Evolutionary conservation across 2,113 vertebrate species (phyloP).

Genomic region (Brachypodius melanocephalos): DNA sequence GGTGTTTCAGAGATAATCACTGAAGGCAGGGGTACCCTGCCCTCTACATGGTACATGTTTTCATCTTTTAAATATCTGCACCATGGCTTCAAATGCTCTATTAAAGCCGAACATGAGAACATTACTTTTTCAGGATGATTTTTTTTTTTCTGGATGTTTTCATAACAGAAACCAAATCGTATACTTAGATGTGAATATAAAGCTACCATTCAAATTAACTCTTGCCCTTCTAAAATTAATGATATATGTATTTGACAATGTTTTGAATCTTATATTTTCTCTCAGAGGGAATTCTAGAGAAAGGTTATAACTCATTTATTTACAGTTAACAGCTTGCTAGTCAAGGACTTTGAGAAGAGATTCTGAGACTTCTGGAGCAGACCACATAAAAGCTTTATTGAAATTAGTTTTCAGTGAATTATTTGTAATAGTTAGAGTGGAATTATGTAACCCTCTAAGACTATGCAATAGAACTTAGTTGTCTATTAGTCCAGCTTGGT

Average conservation of each 20-base stretch:
- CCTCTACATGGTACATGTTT: not conserved
- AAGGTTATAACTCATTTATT: not conserved
- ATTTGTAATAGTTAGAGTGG: not conserved
- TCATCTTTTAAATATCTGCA: not conserved
- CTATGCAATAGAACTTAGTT: not conserved
- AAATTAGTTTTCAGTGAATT: not conserved
- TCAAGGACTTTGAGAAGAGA: not conserved
- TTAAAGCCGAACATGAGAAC: not conserved
- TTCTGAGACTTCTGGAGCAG: not conserved
- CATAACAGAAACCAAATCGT: not conserved
- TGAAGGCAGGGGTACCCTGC: not conserved
- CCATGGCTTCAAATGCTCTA: not conserved
- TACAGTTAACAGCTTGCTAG: not conserved
- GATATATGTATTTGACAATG: not conserved
- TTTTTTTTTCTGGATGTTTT: not conserved
- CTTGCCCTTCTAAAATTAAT: not conserved
- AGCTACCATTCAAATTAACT: not conserved
- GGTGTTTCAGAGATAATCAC: not conserved
- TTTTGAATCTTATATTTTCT: not conserved
- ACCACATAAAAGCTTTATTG: not conserved
- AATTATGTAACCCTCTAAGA: not conserved
- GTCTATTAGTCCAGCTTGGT: not conserved
- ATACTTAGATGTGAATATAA: not conserved
- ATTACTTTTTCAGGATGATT: not conserved
- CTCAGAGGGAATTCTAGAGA: not conserved